Evolutionary conservation across 2,888 invertebrate species (phyloP), one percentile per base, ranked within the genome.

Genomic region (Drosophila leonis): DNA sequence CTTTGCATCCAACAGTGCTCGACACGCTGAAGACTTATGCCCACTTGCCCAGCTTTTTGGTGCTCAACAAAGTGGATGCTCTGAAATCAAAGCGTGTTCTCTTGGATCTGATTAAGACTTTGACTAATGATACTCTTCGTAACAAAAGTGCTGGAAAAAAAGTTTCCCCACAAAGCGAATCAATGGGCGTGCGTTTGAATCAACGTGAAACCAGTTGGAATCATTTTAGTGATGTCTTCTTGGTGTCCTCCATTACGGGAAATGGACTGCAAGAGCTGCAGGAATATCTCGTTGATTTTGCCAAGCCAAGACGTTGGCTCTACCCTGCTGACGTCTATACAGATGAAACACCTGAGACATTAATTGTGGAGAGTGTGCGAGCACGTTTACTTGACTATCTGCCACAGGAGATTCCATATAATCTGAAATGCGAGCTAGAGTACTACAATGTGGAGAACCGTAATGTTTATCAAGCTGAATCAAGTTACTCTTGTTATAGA

Each of bases 41-140:
- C 1, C 91, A 94, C 6, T 93, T 94, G 66, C 95, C 95, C 0
- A 95, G 95, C 82, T 95, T 98, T 87, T 94, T 99, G 20, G 95
- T 99, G 65, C 93, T 99, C 20, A 99, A 99, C 92, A 99, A 99
- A 96, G 94, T 97, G 56, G 97, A 97, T 92, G 92, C 94, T 44
- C 83, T 96, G 88, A 96, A 95, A 92, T 96, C 94, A 27, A 97
- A 96, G 92, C 94, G 94, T 80, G 95, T 95, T 65, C 92, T 98
- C n/a, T 93, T 99, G 46, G 95, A 96, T 48, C 85, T 97, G 15
- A 95, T 96, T 0, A 94, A 94, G 48, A 94, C 94, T 46, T 92
- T 98, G 55, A 97, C 97, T 7, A 95, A 95, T 88, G 94, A 94
- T 52, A 91, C 93, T 78, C 94, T 95, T 37, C 82, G 81, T 0